Evolutionary conservation across 1,140 invertebrate species (phyloP).

Genomic region (Pseudobourletiella spinata): DNA sequence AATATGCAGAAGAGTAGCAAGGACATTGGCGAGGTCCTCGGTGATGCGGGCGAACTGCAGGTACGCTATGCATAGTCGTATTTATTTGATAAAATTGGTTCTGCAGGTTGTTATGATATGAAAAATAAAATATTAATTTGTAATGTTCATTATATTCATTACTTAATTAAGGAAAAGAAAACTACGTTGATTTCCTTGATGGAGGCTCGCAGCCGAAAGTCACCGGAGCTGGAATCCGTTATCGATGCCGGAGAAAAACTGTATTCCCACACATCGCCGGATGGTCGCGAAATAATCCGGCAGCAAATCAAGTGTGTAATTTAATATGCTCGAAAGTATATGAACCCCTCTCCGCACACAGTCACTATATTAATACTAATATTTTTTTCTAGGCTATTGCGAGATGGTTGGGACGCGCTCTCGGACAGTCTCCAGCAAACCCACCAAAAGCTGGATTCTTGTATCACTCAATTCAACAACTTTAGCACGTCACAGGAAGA

Average conservation of each 20-base stretch:
- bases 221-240: conserved; percentile 70
- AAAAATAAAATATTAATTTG: not conserved
- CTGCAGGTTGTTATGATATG: not conserved
- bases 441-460: conserved; percentile 70
- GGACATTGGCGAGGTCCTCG: conserved; percentile 72
- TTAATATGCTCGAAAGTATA: not conserved
- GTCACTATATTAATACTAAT: conserved; percentile 1
- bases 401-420: conserved; percentile 77
- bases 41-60: conserved; percentile 69
- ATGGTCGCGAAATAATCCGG: conserved; percentile 81
- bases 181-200: conserved; percentile 70
- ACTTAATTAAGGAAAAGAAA: conserved; percentile 59
- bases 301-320: conserved; percentile 60
- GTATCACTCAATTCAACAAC: conserved; percentile 78
- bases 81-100: too few relatives aligned
- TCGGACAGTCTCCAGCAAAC: conserved; percentile 69
- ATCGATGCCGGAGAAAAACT: conserved; percentile 83
- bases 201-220: conserved; percentile 69
- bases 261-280: conserved; percentile 84
- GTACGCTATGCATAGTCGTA: conserved; percentile 29
- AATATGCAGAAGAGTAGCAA: conserved; percentile 60
- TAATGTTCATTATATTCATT: conserved; percentile 3
- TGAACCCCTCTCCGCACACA: too few relatives aligned
- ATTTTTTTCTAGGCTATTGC: conserved; percentile 51
- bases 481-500: conserved; percentile 80